phyloP scores from a whole-genome alignment of 2,888 invertebrate genomes.

The Teleogryllus oceanicus region DNA sequence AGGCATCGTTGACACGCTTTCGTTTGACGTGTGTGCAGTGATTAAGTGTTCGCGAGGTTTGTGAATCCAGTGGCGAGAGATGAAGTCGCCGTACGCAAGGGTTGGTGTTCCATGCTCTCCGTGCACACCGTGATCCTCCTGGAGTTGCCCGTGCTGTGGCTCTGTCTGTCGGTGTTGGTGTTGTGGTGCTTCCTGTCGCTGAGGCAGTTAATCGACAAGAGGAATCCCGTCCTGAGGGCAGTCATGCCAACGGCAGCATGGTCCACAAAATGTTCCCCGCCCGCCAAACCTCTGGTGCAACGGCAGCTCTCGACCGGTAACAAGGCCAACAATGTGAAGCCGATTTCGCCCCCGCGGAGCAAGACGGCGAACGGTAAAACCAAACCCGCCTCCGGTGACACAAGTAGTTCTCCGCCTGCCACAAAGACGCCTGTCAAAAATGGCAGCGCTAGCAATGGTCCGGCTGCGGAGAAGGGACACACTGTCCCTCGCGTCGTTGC shows the following conservation, averaged over 20 bases:
- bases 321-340: not conserved
- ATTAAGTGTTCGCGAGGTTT: not conserved
- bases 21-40: too few relatives aligned
- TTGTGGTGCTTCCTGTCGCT: too few relatives aligned
- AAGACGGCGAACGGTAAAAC: not conserved
- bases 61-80: not conserved
- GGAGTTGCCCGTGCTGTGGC: not conserved
- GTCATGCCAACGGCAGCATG: constrained; percentile 10
- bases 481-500: constrained; percentile 25
- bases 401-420: not conserved
- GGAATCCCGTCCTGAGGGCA: not conserved
- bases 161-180: not conserved
- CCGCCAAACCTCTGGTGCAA: not conserved
- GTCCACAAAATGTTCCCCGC: not conserved
- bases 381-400: not conserved
- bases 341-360: not conserved
- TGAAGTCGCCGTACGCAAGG: not conserved
- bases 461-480: not conserved
- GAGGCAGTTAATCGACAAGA: not conserved
- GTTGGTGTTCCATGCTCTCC: not conserved
- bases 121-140: not conserved
- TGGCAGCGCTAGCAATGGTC: not conserved
- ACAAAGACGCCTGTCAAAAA: not conserved
- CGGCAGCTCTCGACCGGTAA: not conserved
- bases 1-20: too few relatives aligned